Base-by-base conservation (phyloP, 92 coral and sea anemone species). In the Meandrina meandrites region DNA sequence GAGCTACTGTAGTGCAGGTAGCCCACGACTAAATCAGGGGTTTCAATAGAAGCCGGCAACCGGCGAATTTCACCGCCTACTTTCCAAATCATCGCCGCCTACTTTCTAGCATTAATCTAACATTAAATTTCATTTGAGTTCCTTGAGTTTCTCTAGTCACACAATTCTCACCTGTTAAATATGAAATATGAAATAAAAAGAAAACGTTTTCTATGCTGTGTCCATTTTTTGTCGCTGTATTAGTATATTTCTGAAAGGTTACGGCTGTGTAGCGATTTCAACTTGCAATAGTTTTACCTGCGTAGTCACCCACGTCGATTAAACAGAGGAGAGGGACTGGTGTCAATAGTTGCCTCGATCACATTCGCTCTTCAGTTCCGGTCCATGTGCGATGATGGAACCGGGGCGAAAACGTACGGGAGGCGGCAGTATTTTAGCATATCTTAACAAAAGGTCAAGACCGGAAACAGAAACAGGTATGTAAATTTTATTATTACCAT, bases 171-270 rank as follows among this genome's bases (percentile, higher is more conserved):
- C 80, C 79, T 47, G 85, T 86, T 72, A 47, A 40, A 40, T 40
- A 79, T 86, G 89, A 86, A 86, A 79, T 70, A 79, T 86, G 89
- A 85, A 79, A 86, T 68, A 79, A 87, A 54, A 79, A 79, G 80
- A 79, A 87, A 87, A 82, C 53, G 68, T 80, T 87, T 87, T 80
- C 80, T 87, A 28, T 78, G 89, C 53, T 48, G 85, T 86, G 79
- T 86, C 89, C 89, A 86, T 86, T 86, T 86, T 79, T 85, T 79
- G 79, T 86, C 36, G 83, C 89, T 86, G 89, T n/a, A 79, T 79
- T 86, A 68, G 70, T 21, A 78, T 66, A 62, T 86, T 86, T 78
- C 84, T 86, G 84, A 86, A 66, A 86, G 89, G 84, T 78, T 76
- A 86, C 78, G 69, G 84, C 42, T 76, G 62, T 64, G 47, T 75